These are phyloP conservation scores for Physella acuta DNA, from an alignment of 1,140 invertebrate genomes.

Conservation along the genomic window DNA sequence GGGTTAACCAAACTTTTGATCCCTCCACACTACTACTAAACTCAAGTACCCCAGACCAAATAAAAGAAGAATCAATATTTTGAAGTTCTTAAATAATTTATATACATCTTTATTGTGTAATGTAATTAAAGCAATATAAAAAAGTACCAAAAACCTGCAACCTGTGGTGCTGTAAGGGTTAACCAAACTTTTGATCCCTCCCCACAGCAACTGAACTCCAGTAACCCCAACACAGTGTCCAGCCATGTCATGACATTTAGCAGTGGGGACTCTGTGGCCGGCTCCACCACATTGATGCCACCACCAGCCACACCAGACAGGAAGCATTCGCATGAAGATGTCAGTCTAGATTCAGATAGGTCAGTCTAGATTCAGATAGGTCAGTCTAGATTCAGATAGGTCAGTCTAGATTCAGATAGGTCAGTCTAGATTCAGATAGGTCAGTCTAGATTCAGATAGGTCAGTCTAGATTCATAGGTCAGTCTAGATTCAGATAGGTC, in stretches of 20 bases:
- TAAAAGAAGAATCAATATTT: no score
- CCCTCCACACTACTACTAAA: no score
- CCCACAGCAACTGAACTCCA: background rate
- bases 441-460: background rate
- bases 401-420: background rate
- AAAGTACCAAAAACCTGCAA: no score
- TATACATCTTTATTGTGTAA: no score
- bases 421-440: background rate
- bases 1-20: no score
- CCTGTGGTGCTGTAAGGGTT: no score
- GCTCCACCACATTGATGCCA: background rate
- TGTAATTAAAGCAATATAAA: no score
- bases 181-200: no score
- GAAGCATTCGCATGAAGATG: background rate
- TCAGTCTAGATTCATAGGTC: background rate
- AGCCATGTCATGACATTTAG: slow-evolving; percentile 8
- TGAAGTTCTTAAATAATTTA: no score
- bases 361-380: background rate
- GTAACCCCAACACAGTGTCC: background rate
- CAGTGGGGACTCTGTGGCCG: no score
- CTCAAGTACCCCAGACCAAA: no score
- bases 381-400: background rate
- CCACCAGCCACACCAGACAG: slow-evolving; percentile 11
- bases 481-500: background rate
- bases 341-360: slow-evolving; percentile 9